Conservation (phyloP, 2,797 vertebrate genomes). For the Sparidentex hasta region DNA sequence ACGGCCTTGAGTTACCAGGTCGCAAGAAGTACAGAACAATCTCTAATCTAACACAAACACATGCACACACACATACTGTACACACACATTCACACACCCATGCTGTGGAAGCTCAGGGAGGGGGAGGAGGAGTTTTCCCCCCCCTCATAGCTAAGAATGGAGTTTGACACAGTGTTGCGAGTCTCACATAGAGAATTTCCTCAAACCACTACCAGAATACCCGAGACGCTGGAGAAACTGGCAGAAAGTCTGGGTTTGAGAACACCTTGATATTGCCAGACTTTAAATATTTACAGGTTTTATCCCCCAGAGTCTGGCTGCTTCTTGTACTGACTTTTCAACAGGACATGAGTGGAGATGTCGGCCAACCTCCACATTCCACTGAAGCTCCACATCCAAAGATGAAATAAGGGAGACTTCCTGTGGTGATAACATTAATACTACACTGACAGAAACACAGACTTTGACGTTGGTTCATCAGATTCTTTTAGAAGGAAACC, state of each 20-base stretch:
- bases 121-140: not conserved
- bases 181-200: not conserved
- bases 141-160: constrained; percentile 17
- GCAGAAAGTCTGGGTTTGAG: not conserved
- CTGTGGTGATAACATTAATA: constrained; percentile 33
- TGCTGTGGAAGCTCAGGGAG: constrained; percentile 57
- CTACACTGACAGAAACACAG: constrained; percentile 12
- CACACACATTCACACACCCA: constrained; percentile 47
- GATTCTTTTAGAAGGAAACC: constrained; percentile 11
- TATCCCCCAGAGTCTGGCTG: constrained; percentile 7
- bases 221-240: constrained; percentile 5
- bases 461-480: not conserved
- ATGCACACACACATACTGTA: constrained; percentile 25
- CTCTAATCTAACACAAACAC: constrained; percentile 41
- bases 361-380: constrained; percentile 56
- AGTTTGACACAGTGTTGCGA: constrained; percentile 2
- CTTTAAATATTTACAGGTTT: constrained; percentile 46
- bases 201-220: constrained; percentile 19
- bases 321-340: constrained; percentile 22
- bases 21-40: not conserved
- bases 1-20: constrained; percentile 14
- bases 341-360: constrained; percentile 25
- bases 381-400: constrained; percentile 50
- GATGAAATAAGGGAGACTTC: constrained; percentile 46
- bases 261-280: constrained; percentile 4